Base-by-base conservation (phyloP, 2,888 invertebrate genomes). In the Lissocephala sabroskyi region DNA sequence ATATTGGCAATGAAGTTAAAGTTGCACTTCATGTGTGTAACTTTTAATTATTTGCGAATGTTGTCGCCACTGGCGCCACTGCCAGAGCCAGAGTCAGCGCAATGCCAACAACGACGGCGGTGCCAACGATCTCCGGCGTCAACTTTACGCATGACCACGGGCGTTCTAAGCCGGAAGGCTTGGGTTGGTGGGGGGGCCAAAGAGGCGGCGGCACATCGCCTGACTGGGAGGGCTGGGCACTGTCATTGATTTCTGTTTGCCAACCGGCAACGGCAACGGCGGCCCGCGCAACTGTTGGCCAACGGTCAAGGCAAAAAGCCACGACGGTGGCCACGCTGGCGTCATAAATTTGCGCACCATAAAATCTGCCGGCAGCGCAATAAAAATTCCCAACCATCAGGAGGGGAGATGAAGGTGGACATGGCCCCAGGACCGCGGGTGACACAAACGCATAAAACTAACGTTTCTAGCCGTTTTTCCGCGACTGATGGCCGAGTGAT, bases 301-400 rank as follows among this genome's bases (percentile, higher is more conserved):
- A 52, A 48, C 56, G 78, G 71, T 78, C 76, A 79, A 66, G 80
- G 77, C 80, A 26, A 44, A 41, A 35, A 35, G 7, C 35, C 35
- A 6, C 10, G n/a, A 2, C 19, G 35, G 33, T 42, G 28, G 18
- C 23, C 19, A 18, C 11, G 36, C 16, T 33, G 19, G 49, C 56
- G 61, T 76, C 79, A 82, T 83, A 81, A 81, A 81, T 81, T 81
- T 79, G 76, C 79, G 82, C 81, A 70, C 82, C 81, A 81, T 82
- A 81, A 81, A 82, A 82, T 82, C 75, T 74, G 80, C 80, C 79
- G 79, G 78, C 80, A 81, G 53, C 50, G 70, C 79, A 77, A 78
- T 79, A 81, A 79, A 79, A 66, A 62, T 62, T 60, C 63, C 75
- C 57, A 74, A 77, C n/a, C n/a, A n/a, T n/a, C n/a, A n/a, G n/a